phyloP scores from a whole-genome alignment of 2,113 vertebrate genomes.

The Aldabrachelys gigantea region DNA sequence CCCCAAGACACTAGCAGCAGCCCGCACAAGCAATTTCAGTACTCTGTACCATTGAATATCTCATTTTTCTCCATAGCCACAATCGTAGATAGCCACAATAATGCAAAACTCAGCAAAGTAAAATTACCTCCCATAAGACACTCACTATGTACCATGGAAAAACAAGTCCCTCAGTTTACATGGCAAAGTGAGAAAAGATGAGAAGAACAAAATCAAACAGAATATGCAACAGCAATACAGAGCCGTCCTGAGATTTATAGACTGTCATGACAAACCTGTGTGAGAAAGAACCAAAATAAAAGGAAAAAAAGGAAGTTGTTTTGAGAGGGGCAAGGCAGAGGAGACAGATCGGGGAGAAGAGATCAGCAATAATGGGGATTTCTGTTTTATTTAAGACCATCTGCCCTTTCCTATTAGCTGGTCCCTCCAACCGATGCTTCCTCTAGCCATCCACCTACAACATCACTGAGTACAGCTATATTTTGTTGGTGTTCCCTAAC shows the following conservation, averaged over 20 bases:
- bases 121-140: background rate
- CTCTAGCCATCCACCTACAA: background rate
- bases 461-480: background rate
- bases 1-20: background rate
- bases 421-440: background rate
- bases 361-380: background rate
- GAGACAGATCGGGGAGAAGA: background rate
- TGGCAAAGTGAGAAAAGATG: background rate
- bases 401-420: background rate
- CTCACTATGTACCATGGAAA: background rate
- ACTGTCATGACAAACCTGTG: background rate
- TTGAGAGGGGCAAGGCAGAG: background rate
- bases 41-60: background rate
- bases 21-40: background rate
- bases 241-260: background rate
- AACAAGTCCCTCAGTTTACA: background rate
- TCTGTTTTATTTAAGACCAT: background rate
- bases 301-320: background rate
- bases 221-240: background rate
- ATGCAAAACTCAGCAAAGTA: background rate
- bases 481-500: background rate
- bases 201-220: background rate
- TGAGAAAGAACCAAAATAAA: background rate
- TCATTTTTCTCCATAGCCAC: slow-evolving; percentile 28
- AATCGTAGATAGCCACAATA: background rate